phyloP scores from a whole-genome alignment of 2,113 vertebrate species.

The Buteo buteo region DNA sequence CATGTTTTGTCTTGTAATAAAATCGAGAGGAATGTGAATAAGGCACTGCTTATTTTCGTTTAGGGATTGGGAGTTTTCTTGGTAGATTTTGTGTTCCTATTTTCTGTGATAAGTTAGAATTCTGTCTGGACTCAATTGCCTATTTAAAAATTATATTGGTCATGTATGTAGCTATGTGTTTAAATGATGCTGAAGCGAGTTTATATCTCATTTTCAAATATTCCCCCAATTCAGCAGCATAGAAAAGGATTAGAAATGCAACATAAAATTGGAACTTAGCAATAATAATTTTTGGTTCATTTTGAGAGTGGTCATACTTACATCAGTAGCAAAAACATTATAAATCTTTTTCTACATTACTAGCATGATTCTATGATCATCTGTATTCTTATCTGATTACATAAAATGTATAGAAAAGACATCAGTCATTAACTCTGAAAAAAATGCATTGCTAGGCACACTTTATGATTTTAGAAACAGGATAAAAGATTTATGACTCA shows the following conservation, averaged over 20 bases:
- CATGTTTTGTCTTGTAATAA: neutral
- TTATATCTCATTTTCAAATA: neutral
- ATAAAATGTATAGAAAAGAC: conserved; percentile 16
- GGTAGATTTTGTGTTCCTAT: neutral
- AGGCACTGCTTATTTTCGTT: neutral
- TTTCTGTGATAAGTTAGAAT: neutral
- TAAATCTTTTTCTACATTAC: neutral
- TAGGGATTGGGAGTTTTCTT: neutral
- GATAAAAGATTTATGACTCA: conserved; percentile 63
- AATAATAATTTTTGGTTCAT: neutral
- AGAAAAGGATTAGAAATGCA: neutral
- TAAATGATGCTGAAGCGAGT: neutral
- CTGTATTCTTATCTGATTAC: conserved; percentile 39
- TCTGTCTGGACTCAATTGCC: neutral
- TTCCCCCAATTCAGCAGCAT: neutral
- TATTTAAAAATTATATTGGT: neutral
- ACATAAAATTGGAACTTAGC: neutral
- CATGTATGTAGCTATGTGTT: neutral
- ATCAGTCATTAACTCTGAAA: conserved; percentile 32
- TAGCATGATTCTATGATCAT: neutral
- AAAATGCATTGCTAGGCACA: conserved; percentile 36
- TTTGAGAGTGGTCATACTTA: neutral
- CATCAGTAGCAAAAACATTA: neutral
- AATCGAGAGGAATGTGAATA: neutral
- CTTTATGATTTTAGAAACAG: conserved; percentile 66